phyloP scores from a whole-genome alignment of 2,797 vertebrate species.

The Anguilla megastoma region DNA sequence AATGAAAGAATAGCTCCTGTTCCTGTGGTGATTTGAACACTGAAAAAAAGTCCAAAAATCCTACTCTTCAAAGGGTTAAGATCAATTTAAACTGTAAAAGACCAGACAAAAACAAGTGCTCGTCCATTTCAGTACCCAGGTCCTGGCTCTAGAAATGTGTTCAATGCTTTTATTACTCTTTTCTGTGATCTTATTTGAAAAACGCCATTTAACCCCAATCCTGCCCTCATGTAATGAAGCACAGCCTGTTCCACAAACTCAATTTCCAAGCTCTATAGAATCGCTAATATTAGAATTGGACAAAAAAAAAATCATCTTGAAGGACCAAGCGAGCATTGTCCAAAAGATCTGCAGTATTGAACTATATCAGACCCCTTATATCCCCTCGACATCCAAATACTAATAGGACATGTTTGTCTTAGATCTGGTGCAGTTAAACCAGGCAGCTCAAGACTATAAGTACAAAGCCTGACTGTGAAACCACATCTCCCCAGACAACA shows the following conservation, averaged over 20 bases:
- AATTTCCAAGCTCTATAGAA: background rate
- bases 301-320: background rate
- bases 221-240: background rate
- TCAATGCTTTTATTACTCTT: too few species aligned
- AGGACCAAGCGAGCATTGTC: background rate
- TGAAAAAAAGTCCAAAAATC: too few species aligned
- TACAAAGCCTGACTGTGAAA: background rate
- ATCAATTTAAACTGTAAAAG: too few species aligned
- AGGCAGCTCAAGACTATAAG: background rate
- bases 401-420: background rate
- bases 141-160: too few species aligned
- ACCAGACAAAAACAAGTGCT: too few species aligned
- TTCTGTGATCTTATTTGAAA: too few species aligned
- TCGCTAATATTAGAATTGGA: background rate
- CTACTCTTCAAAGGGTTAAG: too few species aligned
- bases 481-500: background rate
- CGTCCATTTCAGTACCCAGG: too few species aligned
- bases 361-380: background rate
- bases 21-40: too few species aligned
- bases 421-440: background rate
- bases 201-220: too few species aligned
- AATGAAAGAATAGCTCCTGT: too few species aligned
- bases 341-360: background rate
- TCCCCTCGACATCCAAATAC: background rate
- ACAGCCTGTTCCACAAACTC: background rate